Evolutionary conservation across 2,797 vertebrate genomes (phyloP), one percentile per base, ranked within the genome.

Genomic region (Sitta carolinensis): DNA sequence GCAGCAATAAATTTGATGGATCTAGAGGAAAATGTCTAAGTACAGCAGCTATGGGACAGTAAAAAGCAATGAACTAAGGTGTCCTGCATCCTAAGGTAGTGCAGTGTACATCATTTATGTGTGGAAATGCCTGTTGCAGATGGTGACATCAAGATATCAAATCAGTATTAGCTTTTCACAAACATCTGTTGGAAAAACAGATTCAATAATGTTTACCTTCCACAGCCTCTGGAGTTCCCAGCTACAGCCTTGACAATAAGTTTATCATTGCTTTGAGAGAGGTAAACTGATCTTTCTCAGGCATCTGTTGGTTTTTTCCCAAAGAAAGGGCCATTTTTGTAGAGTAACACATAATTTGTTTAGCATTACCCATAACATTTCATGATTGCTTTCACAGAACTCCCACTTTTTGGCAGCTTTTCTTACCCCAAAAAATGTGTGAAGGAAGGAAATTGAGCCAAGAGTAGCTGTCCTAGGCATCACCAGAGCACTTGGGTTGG

Each of bases 281-380:
- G 22, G 54, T 67, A 92, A 86, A 79, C 63, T 83, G 74, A 81
- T 95, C 61, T 80, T n/a, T 87, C 51, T 84, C 42, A 88, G 50
- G 78, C 84, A 89, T 87, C 81, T 95, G 51, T 84, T 94, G 57
- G 5, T 69, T 96, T 77, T 94, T 77, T 80, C 42, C 67, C 45
- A 87, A 85, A 90, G 59, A 91, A 92, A 91, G 27, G 66, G 36
- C 29, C 51, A 16, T 87, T 96, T 81, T 67, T 87, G 67, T 94
- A 69, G 83, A 91, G 87, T 94, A 93, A 87, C 68, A 91, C 81
- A 78, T 90, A 78, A 84, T 96, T 94, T 94, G 94, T 97, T 97
- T 95, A 96, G 69, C 95, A 93, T 94, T 87, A 76, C 64, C 63
- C 57, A 40, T 92, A 95, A 93, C 80, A 83, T 96, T 96, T 95